Percentiles rank a stretch among this genome's conserved stretches.
These are phyloP conservation scores for Amblyornis subalaris DNA, from an alignment of 2,113 vertebrate genomes.

Conservation along the genomic window DNA sequence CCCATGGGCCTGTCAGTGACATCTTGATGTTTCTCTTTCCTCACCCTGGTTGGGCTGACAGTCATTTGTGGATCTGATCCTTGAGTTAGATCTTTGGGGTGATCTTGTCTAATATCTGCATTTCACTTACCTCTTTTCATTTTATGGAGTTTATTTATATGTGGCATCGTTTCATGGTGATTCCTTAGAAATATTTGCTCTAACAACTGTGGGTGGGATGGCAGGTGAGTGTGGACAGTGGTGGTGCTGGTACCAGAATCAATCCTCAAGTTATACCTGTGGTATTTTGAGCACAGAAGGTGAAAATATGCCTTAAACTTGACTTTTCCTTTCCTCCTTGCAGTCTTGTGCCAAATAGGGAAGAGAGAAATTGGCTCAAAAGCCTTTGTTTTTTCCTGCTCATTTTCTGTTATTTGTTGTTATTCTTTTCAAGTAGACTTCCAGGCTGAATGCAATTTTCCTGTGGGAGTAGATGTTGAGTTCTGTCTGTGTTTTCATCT, in stretches of 20 bases:
- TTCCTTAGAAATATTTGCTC: background rate
- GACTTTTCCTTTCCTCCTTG: background rate
- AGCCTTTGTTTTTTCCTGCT: slow-evolving; percentile 27
- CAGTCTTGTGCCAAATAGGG: background rate
- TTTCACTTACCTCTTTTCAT: background rate
- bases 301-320: background rate
- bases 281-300: background rate
- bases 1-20: background rate
- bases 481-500: slow-evolving; percentile 30
- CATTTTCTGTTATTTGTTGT: slow-evolving; percentile 32
- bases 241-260: background rate
- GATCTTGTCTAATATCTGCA: background rate
- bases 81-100: background rate
- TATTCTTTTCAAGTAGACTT: slow-evolving; percentile 43
- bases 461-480: slow-evolving; percentile 25
- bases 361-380: background rate
- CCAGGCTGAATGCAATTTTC: background rate
- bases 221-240: background rate
- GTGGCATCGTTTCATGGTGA: accelerated
- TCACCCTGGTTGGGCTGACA: background rate
- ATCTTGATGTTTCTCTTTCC: background rate
- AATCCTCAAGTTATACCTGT: background rate
- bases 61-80: background rate
- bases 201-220: background rate
- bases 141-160: background rate